phyloP scores from a whole-genome alignment of 2,888 invertebrate species.

The Antheraea yamamai region DNA sequence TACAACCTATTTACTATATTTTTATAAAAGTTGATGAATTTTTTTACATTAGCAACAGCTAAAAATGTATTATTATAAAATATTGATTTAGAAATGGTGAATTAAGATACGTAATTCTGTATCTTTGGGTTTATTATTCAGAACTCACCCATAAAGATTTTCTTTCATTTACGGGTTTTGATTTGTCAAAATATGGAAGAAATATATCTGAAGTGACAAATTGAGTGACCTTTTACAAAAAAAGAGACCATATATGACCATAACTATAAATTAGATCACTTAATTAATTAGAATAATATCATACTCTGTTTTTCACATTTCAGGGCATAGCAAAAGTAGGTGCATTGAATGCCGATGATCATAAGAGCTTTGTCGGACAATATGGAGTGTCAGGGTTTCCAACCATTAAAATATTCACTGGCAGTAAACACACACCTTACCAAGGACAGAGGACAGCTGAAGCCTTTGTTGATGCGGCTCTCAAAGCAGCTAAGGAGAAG shows the following conservation, averaged over 20 bases:
- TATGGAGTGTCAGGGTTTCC: constrained; percentile 96
- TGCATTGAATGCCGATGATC: constrained; percentile 95
- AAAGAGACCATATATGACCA: no score
- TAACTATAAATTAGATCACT: neutral
- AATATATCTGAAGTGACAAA: no score
- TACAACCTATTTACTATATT: neutral
- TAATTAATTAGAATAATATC: neutral
- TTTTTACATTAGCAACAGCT: neutral
- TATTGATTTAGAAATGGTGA: neutral
- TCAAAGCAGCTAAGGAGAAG: constrained; percentile 89
- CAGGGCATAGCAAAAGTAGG: constrained; percentile 97
- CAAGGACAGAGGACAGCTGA: constrained; percentile 93
- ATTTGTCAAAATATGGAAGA: no score
- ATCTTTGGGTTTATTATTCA: neutral
- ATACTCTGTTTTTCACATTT: constrained; percentile 30
- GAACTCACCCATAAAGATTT: neutral
- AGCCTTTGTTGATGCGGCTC: constrained; percentile 91
- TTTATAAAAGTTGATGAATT: neutral
- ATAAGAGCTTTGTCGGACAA: constrained; percentile 89
- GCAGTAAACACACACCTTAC: constrained; percentile 93
- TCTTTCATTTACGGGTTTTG: no score
- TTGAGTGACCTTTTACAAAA: no score
- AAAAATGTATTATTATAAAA: no score
- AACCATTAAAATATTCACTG: constrained; percentile 96
- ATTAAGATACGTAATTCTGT: neutral